Conservation (phyloP, 1,140 invertebrate species). For the Sycophaga agraensis region DNA sequence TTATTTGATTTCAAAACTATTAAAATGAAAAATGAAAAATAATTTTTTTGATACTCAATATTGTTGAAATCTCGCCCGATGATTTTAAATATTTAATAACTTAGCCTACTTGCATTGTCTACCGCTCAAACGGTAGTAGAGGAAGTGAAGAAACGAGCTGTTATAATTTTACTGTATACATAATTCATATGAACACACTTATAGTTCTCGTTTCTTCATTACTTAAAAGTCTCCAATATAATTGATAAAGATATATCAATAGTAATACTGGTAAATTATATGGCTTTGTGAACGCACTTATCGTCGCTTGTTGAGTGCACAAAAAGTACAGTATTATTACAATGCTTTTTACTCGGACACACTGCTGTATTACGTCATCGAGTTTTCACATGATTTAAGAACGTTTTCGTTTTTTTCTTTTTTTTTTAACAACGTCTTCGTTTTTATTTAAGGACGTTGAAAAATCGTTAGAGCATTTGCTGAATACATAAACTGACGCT, state of each 20-base stretch:
- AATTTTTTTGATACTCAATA: background rate
- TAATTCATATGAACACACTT: background rate
- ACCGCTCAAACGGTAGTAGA: background rate
- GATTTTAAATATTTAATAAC: background rate
- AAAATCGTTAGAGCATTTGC: background rate
- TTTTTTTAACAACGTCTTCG: background rate
- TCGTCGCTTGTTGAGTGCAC: background rate
- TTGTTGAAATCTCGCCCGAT: slow-evolving; percentile 4
- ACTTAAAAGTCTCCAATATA: slow-evolving; percentile 34
- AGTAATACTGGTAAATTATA: slow-evolving; percentile 57
- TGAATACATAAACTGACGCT: background rate
- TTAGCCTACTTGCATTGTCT: background rate
- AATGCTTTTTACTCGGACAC: background rate
- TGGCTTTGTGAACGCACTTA: slow-evolving; percentile 44
- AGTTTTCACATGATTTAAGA: background rate
- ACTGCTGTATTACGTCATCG: background rate
- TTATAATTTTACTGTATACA: background rate
- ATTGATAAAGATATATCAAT: slow-evolving; percentile 31
- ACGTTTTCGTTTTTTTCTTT: background rate
- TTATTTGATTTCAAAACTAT: background rate
- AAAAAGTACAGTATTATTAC: slow-evolving; percentile 20
- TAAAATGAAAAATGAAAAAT: background rate
- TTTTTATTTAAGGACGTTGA: background rate
- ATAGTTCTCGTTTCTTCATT: background rate
- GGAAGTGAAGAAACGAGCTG: background rate